Evolutionary conservation across 2,113 vertebrate species (phyloP).

Genomic region (Bucco capensis): DNA sequence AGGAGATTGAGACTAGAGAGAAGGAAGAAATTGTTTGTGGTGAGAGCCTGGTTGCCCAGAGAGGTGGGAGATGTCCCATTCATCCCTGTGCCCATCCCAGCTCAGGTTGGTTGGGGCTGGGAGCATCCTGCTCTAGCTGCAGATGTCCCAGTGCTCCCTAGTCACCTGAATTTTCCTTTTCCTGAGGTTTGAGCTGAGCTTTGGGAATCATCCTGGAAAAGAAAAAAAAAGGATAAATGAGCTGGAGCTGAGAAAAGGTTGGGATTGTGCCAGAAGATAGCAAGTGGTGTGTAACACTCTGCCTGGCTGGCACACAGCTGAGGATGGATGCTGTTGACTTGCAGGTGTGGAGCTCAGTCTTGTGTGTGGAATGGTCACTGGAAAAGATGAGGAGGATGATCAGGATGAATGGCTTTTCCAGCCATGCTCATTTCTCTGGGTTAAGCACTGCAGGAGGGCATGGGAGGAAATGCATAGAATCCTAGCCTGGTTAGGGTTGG

Average conservation of each 20-base stretch:
- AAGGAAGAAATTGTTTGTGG: too few species aligned
- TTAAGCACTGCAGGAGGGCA: neutral
- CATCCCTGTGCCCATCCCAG: too few species aligned
- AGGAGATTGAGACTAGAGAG: too few species aligned
- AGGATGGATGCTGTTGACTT: neutral
- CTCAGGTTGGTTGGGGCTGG: too few species aligned
- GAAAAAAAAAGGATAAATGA: neutral
- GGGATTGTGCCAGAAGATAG: neutral
- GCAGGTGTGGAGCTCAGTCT: neutral
- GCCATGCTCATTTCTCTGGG: neutral
- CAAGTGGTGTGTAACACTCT: neutral
- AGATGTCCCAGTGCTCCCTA: neutral
- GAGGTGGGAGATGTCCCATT: too few species aligned
- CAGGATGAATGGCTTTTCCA: neutral
- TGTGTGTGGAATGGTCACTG: neutral
- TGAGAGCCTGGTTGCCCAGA: too few species aligned
- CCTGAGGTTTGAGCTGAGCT: neutral
- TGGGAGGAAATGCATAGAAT: neutral
- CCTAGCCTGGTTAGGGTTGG: neutral
- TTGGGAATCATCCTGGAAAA: neutral
- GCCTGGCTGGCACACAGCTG: neutral
- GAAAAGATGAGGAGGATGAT: neutral
- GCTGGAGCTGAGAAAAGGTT: neutral
- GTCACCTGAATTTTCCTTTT: neutral
- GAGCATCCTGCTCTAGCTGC: too few species aligned